phyloP scores from a whole-genome alignment of 2,797 vertebrate species.

The Ctenosaura bakeri region DNA sequence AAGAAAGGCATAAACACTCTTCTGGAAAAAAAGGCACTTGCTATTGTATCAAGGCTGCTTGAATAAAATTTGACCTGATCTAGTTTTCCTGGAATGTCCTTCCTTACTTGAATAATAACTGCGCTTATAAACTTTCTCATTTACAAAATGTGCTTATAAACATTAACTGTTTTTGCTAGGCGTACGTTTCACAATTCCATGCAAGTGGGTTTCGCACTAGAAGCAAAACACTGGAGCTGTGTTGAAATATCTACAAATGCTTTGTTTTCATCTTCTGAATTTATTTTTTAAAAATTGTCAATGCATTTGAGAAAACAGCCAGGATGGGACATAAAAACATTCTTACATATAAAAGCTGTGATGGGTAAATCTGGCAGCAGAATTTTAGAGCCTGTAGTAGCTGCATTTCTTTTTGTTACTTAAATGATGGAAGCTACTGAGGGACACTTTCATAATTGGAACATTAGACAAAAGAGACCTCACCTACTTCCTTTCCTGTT shows the following conservation, averaged over 20 bases:
- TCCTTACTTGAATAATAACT: neutral
- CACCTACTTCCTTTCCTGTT: neutral
- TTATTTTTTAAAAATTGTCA: neutral
- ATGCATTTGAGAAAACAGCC: neutral
- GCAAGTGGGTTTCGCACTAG: neutral
- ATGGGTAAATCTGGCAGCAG: neutral
- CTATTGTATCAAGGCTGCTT: neutral
- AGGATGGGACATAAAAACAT: neutral
- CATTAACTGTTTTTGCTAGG: neutral
- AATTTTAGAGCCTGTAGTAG: neutral
- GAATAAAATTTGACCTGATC: neutral
- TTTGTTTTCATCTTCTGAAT: neutral
- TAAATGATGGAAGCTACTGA: constrained; percentile 14
- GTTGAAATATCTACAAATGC: neutral
- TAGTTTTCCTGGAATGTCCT: neutral
- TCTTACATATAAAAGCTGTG: neutral
- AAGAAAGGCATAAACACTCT: neutral
- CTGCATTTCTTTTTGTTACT: constrained; percentile 15
- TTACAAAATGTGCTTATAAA: neutral
- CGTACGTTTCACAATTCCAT: neutral
- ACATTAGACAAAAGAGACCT: constrained; percentile 2
- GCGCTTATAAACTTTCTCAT: neutral
- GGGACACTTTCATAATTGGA: constrained; percentile 27
- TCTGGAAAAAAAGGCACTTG: neutral
- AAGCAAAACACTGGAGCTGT: neutral